Percentiles rank a stretch among this genome's conserved stretches.
Evolutionary conservation across 1,140 invertebrate genomes (phyloP).

Genomic region (Pollicipes pollicipes): DNA sequence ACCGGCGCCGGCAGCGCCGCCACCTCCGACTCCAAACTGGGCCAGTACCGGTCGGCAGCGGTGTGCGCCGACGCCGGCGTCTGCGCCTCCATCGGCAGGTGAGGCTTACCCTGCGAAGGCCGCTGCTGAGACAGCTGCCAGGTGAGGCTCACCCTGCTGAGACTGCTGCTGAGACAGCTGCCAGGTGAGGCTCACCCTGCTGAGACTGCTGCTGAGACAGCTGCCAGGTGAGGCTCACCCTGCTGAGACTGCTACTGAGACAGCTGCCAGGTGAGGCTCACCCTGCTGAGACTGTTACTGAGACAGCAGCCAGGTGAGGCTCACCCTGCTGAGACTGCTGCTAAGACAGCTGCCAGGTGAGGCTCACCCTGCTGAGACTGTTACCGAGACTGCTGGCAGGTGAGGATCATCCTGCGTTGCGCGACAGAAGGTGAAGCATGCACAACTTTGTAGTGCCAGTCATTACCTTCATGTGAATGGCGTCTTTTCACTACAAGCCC

Average conservation of each 20-base stretch:
- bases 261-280: background rate
- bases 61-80: background rate
- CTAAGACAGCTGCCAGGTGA: too few species aligned
- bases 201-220: background rate
- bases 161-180: background rate
- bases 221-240: background rate
- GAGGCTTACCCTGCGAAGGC: background rate
- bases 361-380: too few species aligned
- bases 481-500: too few species aligned
- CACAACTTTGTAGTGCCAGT: too few species aligned
- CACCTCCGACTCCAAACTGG: background rate
- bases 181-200: background rate
- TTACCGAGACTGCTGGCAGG: too few species aligned
- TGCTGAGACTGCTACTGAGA: background rate
- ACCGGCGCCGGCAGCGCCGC: background rate
- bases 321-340: too few species aligned
- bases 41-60: background rate
- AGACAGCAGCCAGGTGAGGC: too few species aligned
- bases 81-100: conserved; percentile 6
- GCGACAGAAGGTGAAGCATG: too few species aligned
- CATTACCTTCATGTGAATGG: too few species aligned
- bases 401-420: too few species aligned
- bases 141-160: too few species aligned
- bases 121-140: background rate
- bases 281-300: background rate